These are phyloP conservation scores for Coreius guichenoti DNA, from an alignment of 2,797 vertebrate species.

Conservation along the genomic window DNA sequence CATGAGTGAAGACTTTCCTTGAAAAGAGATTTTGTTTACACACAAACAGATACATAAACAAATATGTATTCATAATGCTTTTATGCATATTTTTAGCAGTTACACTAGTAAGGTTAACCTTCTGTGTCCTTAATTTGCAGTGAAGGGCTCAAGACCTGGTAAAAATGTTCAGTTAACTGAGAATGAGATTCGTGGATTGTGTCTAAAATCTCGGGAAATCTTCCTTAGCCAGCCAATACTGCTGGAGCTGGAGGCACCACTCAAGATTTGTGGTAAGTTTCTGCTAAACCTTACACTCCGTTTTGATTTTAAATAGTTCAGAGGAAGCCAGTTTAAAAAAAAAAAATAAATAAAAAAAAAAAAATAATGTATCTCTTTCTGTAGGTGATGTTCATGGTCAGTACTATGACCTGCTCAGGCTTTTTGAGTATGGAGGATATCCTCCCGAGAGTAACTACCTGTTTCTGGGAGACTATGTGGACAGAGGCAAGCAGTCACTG, in stretches of 20 bases:
- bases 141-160: slow-evolving; percentile 84
- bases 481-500: slow-evolving; percentile 84
- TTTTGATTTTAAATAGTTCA: not conserved
- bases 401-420: slow-evolving; percentile 84
- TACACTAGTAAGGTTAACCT: not conserved
- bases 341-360: too few relatives aligned
- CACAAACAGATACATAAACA: not conserved
- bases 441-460: slow-evolving; percentile 87
- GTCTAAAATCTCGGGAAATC: slow-evolving; percentile 85
- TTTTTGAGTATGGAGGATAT: slow-evolving; percentile 86
- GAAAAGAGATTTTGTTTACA: not conserved
- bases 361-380: too few relatives aligned
- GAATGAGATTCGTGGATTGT: slow-evolving; percentile 84
- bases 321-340: not conserved
- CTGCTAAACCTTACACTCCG: not conserved
- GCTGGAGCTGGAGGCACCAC: slow-evolving; percentile 83
- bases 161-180: slow-evolving; percentile 86
- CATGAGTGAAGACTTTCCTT: not conserved
- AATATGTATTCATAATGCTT: not conserved
- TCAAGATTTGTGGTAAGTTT: slow-evolving; percentile 83
- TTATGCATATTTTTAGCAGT: not conserved
- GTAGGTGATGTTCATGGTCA: slow-evolving; percentile 85
- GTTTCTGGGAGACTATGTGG: slow-evolving; percentile 86
- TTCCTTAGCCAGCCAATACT: slow-evolving; percentile 86
- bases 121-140: slow-evolving; percentile 58